phyloP scores from a whole-genome alignment of 37 sponge, comb jelly and placozoan species.

The Theonella swinhoei region DNA sequence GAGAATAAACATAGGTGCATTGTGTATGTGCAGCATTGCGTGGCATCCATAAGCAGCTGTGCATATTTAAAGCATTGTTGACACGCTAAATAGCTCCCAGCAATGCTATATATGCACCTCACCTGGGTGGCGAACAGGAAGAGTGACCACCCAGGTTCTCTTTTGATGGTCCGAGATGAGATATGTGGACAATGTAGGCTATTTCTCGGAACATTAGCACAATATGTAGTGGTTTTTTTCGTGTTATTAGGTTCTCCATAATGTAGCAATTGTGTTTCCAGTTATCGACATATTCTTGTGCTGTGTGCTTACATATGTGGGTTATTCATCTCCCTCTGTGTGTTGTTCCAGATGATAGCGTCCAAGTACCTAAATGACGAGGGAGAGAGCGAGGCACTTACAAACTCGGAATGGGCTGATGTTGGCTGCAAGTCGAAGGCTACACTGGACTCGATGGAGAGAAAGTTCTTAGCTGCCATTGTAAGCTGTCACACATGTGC shows the following conservation, averaged over 20 bases:
- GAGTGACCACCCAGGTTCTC: neutral
- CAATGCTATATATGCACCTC: no score
- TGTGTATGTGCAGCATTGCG: no score
- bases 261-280: no score
- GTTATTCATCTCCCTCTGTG: neutral
- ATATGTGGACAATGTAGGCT: neutral
- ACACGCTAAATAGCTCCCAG: no score
- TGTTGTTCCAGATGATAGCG: conserved; percentile 55
- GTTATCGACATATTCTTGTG: no score
- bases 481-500: conserved; percentile 50
- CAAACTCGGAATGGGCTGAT: conserved; percentile 76
- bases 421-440: conserved; percentile 23
- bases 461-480: conserved; percentile 63
- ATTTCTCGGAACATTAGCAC: neutral
- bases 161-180: neutral
- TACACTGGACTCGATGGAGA: conserved; percentile 55
- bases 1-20: no score
- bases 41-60: no score
- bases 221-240: neutral
- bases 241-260: no score
- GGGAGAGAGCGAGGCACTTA: conserved; percentile 75
- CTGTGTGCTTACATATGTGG: neutral
- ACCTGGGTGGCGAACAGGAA: no score
- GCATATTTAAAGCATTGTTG: no score
- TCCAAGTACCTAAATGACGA: conserved; percentile 82